phyloP scores from a whole-genome alignment of 2,888 invertebrate genomes.

The Syrista parreyssii region DNA sequence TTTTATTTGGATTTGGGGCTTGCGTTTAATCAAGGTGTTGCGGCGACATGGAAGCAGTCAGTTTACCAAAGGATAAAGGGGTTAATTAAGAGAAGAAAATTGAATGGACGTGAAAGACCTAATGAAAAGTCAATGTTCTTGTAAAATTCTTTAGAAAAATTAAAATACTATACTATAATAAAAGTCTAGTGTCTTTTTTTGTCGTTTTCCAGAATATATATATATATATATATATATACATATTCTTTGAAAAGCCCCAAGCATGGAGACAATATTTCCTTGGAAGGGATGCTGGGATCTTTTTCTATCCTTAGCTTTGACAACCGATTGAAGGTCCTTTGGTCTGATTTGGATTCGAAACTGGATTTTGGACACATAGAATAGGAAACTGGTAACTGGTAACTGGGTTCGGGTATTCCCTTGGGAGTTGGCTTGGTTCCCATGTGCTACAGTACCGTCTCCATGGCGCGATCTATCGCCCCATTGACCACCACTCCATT shows the following conservation, averaged over 20 bases:
- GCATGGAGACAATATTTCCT: neutral
- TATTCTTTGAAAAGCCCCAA: too few species aligned
- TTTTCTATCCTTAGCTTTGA: neutral
- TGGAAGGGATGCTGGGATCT: neutral
- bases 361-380: neutral
- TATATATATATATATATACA: neutral
- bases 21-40: constrained; percentile 40
- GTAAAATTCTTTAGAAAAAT: neutral
- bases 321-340: neutral
- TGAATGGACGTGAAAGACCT: neutral
- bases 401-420: constrained; percentile 27
- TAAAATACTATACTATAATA: too few species aligned
- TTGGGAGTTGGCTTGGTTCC: constrained; percentile 43
- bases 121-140: neutral
- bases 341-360: neutral
- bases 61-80: neutral
- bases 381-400: neutral
- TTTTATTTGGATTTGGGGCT: constrained; percentile 47
- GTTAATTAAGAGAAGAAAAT: neutral
- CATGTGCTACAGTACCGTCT: constrained; percentile 43
- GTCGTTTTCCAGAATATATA: too few species aligned
- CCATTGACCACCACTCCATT: constrained; percentile 61
- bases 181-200: neutral
- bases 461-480: constrained; percentile 51
- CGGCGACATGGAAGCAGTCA: constrained; percentile 17